These are phyloP conservation scores for Asteroscopus sphinx DNA, from an alignment of 2,888 invertebrate species.

Conservation along the genomic window DNA sequence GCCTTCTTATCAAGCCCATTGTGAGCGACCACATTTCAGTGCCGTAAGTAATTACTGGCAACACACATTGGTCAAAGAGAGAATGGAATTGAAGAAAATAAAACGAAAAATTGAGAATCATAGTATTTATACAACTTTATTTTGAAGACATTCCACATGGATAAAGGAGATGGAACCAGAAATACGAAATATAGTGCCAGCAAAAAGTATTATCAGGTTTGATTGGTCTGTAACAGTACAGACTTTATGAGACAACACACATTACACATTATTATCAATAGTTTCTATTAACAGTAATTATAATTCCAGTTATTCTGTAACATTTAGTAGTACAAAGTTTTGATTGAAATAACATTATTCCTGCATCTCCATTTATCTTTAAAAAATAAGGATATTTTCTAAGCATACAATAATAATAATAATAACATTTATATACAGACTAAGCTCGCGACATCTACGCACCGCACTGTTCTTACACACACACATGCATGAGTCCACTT, in stretches of 20 bases:
- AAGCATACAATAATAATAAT: slow-evolving; percentile 77
- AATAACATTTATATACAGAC: slow-evolving; percentile 83
- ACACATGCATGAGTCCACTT: slow-evolving; percentile 65
- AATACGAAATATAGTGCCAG: slow-evolving; percentile 44
- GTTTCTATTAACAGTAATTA: slow-evolving; percentile 35
- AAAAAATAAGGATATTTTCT: slow-evolving; percentile 73
- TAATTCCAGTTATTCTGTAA: slow-evolving; percentile 32
- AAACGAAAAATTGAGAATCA: slow-evolving; percentile 66
- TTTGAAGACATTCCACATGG: slow-evolving; percentile 67
- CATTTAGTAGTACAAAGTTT: slow-evolving; percentile 16
- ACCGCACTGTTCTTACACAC: slow-evolving; percentile 68
- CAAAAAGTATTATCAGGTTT: slow-evolving; percentile 35
- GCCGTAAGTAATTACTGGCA: no score
- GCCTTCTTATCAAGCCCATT: no score
- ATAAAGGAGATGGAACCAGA: slow-evolving; percentile 64
- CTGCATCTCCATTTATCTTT: slow-evolving; percentile 63
- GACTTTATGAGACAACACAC: slow-evolving; percentile 32
- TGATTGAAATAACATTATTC: slow-evolving; percentile 34
- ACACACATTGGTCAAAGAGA: no score
- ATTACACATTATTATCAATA: slow-evolving; percentile 36
- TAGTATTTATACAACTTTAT: slow-evolving; percentile 75
- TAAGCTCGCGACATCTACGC: slow-evolving; percentile 79
- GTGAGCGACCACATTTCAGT: no score
- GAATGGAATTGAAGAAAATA: slow-evolving; percentile 46
- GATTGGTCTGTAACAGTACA: slow-evolving; percentile 41